Evolutionary conservation across 2,888 invertebrate genomes (phyloP).

Genomic region (Synanthedon formicaeformis): DNA sequence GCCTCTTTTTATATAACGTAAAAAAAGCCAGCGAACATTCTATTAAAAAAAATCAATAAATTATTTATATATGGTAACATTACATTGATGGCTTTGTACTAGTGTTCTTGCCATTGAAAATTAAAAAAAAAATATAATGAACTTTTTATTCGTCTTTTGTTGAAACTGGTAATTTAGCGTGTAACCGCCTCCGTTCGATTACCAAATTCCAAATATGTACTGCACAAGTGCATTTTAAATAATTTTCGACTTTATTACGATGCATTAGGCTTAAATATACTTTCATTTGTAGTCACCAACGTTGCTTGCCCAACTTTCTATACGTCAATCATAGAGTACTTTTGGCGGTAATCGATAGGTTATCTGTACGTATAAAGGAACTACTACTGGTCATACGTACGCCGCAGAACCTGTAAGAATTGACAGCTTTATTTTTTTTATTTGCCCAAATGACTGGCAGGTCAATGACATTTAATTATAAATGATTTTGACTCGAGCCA

Average conservation of each 20-base stretch:
- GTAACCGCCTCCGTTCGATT: slow-evolving; percentile 15
- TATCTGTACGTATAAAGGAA: slow-evolving; percentile 35
- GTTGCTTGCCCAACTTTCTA: slow-evolving; percentile 32
- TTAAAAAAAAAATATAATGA: slow-evolving; percentile 45
- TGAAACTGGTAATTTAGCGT: slow-evolving; percentile 40
- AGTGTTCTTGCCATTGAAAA: slow-evolving; percentile 18
- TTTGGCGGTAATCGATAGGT: slow-evolving; percentile 47
- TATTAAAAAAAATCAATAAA: neutral
- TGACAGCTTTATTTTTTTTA: slow-evolving; percentile 14
- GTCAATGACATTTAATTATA: neutral
- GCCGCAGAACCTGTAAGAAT: slow-evolving; percentile 17
- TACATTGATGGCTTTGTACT: neutral
- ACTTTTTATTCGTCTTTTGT: slow-evolving; percentile 30
- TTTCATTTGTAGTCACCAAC: neutral
- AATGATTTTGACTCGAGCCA: neutral
- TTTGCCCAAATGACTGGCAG: slow-evolving; percentile 1
- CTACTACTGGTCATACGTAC: slow-evolving; percentile 10
- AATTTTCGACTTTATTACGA: slow-evolving; percentile 21
- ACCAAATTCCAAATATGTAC: slow-evolving; percentile 10
- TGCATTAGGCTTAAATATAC: slow-evolving; percentile 6
- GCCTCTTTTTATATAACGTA: neutral
- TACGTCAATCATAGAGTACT: slow-evolving; percentile 39
- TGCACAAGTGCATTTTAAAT: slow-evolving; percentile 6
- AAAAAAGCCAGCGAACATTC: neutral
- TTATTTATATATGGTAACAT: neutral